Evolutionary conservation across 1,140 invertebrate species (phyloP), one percentile per base, ranked within the genome.

Genomic region (Rhynchophorus ferrugineus): DNA sequence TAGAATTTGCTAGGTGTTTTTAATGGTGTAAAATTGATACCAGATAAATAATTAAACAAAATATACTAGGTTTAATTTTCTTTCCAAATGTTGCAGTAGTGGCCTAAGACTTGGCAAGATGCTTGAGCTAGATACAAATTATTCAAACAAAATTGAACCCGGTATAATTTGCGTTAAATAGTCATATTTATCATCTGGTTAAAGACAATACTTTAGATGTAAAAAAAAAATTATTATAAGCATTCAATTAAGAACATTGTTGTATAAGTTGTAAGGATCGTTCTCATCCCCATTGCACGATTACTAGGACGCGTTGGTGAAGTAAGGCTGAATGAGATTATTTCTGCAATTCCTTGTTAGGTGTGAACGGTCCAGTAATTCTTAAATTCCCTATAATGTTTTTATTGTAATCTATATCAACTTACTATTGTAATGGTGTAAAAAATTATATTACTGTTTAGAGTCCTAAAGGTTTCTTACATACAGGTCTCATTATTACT

Each of bases 201-300:
- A 60, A 66, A 61, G 66, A 68, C 66, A 68, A 68, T 68, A 68
- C 64, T 59, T 66, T 68, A 68, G 66, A 65, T 63, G 59, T 64
- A 66, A 66, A 57, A n/a, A n/a, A n/a, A n/a, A 56, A 49, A 22
- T 56, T 63, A 64, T 58, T 54, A 60, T 64, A 64, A 63, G 61
- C 56, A 64, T 59, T 51, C 55, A 59, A 57, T 58, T 64, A 59
- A 63, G 58, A 54, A 55, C 59, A 62, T 59, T 60, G 57, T 61
- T 62, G 61, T 61, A 62, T 49, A 55, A 55, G 46, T 55, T 48
- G 24, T 36, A 22, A 36, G 33, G 21, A 24, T 54, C 14, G 35
- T 46, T 11, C 24, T 46, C 13, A 47, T 21, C n/a, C 36, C 34
- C 18, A 51, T 34, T 36, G 44, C 17, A 47, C 17, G n/a, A n/a